Percentiles rank a stretch among this genome's conserved stretches.
phyloP scores from a whole-genome alignment of 2,113 vertebrate genomes.

The Catagonus wagneri region DNA sequence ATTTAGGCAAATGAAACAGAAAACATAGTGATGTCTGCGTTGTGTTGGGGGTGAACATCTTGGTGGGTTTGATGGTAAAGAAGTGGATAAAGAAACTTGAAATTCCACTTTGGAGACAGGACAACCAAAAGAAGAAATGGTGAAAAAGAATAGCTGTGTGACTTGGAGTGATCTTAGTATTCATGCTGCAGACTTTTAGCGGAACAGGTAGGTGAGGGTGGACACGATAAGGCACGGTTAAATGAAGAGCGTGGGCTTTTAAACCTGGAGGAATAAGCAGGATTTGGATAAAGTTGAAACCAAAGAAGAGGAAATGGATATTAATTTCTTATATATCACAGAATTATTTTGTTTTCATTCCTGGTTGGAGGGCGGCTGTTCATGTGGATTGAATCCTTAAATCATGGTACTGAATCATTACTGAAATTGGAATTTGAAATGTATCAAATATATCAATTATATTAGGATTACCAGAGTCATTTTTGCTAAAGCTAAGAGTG shows the following conservation, averaged over 20 bases:
- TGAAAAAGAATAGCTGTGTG: too few species aligned
- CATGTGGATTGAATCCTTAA: background rate
- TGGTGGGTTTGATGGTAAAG: too few species aligned
- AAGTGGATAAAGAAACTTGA: background rate
- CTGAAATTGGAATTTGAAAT: constrained; percentile 41
- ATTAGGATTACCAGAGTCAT: constrained; percentile 61
- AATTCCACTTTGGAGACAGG: background rate
- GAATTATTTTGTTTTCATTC: background rate
- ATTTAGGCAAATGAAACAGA: background rate
- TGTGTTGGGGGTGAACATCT: background rate
- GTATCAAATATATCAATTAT: constrained; percentile 40
- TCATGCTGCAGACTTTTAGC: background rate
- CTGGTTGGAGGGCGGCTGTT: fast-evolving
- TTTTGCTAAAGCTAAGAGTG: constrained; percentile 1
- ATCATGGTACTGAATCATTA: background rate
- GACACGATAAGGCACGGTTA: fast-evolving
- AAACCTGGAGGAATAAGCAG: background rate
- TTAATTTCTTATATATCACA: too few species aligned
- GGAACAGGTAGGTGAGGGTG: background rate
- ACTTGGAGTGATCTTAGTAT: background rate
- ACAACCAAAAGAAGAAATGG: fast-evolving
- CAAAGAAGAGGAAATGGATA: background rate
- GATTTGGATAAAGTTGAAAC: background rate
- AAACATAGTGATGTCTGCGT: background rate
- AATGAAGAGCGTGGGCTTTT: fast-evolving